Base-by-base conservation (phyloP, 2,888 invertebrate species). In the Gandaritis pyraliata region DNA sequence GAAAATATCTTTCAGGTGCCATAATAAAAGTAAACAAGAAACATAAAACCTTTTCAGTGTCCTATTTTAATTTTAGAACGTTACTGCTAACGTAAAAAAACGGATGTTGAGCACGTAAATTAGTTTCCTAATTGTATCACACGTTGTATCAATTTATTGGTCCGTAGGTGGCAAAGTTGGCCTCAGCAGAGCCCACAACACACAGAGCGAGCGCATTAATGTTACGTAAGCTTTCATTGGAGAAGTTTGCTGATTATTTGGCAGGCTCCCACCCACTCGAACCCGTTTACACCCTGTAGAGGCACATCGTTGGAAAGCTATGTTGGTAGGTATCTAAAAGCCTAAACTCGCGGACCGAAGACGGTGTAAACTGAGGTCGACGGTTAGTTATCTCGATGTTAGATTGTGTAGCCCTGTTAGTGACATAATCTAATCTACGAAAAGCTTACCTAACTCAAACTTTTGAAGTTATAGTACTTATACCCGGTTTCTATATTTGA, bases 181-280 rank as follows among this genome's bases (percentile, higher is more conserved):
- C 70, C 70, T 74, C 74, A 82, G 83, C 77, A 79, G 76, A 77
- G 76, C 72, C 77, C 72, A 61, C 73, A 69, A 65, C 69, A 72
- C 64, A 71, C 68, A 68, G 13, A 46, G 16, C 45, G 69, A 70
- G 72, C 69, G 69, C 74, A 72, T 43, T 16, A 43, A 43, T 82
- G 76, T 84, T 84, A 82, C 78, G 76, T 80, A 83, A 83, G 78
- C 80, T 74, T 76, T 76, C 77, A 78, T 76, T 77, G 65, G 70
- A 79, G 76, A 77, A 82, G 75, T 82, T 83, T 74, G 71, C 76
- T 77, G 79, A 82, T 81, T 78, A 82, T 82, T 83, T 81, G 77
- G 74, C 76, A 68, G 70, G 64, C 68, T 69, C 60, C 66, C 67
- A 66, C 64, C 73, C 74, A 78, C 83, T 85, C 77, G 71, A 81